These are phyloP conservation scores for Diloba caeruleocephala DNA, from an alignment of 2,888 invertebrate species.

Conservation along the genomic window DNA sequence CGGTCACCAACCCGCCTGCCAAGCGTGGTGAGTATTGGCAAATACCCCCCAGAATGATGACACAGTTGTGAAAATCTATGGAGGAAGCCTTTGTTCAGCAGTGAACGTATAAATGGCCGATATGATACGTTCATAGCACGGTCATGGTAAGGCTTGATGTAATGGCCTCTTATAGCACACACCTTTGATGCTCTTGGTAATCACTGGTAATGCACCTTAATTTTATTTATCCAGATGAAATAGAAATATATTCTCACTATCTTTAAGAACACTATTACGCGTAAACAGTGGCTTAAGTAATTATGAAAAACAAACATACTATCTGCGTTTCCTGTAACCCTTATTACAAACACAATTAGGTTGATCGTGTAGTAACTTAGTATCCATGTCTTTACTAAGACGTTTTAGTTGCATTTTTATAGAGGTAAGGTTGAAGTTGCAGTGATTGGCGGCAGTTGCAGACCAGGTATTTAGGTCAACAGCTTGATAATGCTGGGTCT, in stretches of 20 bases:
- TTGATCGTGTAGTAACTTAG: constrained; percentile 7
- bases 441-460: neutral
- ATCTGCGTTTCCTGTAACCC: neutral
- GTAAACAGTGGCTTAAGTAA: constrained; percentile 17
- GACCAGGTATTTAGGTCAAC: constrained; percentile 48
- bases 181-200: no score
- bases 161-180: no score
- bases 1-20: no score
- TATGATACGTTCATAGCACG: no score
- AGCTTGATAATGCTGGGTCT: constrained; percentile 30
- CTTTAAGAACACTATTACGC: constrained; percentile 18
- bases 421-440: constrained; percentile 1
- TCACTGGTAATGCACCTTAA: no score
- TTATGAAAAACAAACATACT: constrained; percentile 4
- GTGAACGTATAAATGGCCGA: no score
- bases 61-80: no score
- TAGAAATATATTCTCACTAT: constrained; percentile 26
- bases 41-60: no score
- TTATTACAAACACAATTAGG: neutral
- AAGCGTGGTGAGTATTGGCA: no score
- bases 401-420: neutral
- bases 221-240: constrained; percentile 17
- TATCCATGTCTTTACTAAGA: neutral
- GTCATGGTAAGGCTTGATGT: no score
- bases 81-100: no score